A percentile compares a stretch with the other conserved stretches of the same genome.
Evolutionary conservation across 2,113 vertebrate species (phyloP).

Genomic region (cattle (Bos taurus)): DNA sequence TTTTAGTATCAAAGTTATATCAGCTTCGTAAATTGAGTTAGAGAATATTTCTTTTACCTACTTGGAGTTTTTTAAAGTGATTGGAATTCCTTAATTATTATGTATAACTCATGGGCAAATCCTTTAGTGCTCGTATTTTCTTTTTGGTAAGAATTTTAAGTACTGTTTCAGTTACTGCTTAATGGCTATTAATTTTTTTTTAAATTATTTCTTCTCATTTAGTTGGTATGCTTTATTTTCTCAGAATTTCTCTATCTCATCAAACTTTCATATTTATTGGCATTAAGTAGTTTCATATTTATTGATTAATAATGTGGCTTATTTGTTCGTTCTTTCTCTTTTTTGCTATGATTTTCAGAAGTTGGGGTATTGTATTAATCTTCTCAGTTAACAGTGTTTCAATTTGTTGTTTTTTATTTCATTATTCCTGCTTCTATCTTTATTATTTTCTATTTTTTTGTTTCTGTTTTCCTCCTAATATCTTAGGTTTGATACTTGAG

Average conservation of each 20-base stretch:
- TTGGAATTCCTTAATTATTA: neutral
- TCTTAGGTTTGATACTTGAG: neutral
- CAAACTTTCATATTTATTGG: slow-evolving; percentile 8
- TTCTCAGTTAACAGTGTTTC: neutral
- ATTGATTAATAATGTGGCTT: neutral
- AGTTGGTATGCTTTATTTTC: neutral
- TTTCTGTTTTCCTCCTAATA: neutral
- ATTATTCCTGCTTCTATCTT: neutral
- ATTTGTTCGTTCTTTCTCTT: neutral
- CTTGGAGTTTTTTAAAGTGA: neutral
- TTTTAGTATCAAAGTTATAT: slow-evolving; percentile 13
- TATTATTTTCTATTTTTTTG: neutral
- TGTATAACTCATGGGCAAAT: neutral
- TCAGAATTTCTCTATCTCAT: neutral
- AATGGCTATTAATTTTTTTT: neutral
- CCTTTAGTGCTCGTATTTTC: neutral
- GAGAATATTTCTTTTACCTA: neutral
- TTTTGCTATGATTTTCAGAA: neutral
- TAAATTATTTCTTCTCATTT: neutral
- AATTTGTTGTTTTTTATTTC: neutral
- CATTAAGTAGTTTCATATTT: neutral
- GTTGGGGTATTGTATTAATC: neutral
- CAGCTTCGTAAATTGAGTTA: slow-evolving; percentile 16
- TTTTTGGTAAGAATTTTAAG: slow-evolving; percentile 10
- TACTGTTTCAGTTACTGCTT: neutral